Evolutionary conservation across 2,797 vertebrate species (phyloP).

Genomic region (Loris lydekkerianus): DNA sequence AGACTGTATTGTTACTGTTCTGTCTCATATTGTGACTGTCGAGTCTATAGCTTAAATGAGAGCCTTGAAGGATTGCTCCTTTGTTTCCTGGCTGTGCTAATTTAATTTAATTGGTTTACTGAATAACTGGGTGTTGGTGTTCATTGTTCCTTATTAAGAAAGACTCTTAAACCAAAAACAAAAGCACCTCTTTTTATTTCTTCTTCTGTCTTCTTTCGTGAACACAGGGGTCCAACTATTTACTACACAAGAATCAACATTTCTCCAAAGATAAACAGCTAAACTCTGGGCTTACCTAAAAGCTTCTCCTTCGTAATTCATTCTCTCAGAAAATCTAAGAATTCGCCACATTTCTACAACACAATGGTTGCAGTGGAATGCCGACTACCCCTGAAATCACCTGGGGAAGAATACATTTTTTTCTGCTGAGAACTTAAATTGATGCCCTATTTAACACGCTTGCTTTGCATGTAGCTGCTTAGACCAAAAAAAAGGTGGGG

Average conservation of each 20-base stretch:
- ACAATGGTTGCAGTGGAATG: not conserved
- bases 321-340: slow-evolving; percentile 46
- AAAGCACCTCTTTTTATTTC: slow-evolving; percentile 73
- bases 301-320: slow-evolving; percentile 2
- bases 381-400: slow-evolving; percentile 62
- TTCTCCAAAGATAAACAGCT: slow-evolving; percentile 70
- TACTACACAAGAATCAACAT: fast-evolving
- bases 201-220: slow-evolving; percentile 50
- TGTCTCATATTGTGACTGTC: slow-evolving; percentile 82
- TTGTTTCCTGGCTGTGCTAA: slow-evolving; percentile 89
- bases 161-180: slow-evolving; percentile 86
- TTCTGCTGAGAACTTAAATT: slow-evolving; percentile 59
- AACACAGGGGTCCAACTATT: slow-evolving; percentile 66
- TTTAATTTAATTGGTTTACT: slow-evolving; percentile 90
- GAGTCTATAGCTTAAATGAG: slow-evolving; percentile 77
- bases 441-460: slow-evolving; percentile 46
- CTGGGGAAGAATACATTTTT: slow-evolving; percentile 63
- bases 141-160: slow-evolving; percentile 89
- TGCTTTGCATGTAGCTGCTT: slow-evolving; percentile 14
- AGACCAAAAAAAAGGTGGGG: not conserved
- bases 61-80: slow-evolving; percentile 85
- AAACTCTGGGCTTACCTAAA: not conserved
- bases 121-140: slow-evolving; percentile 89
- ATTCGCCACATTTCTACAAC: slow-evolving; percentile 8
- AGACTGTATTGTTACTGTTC: slow-evolving; percentile 81